Base-by-base conservation (phyloP, 2,888 invertebrate genomes). In the Disparrhopalites patrizii region DNA sequence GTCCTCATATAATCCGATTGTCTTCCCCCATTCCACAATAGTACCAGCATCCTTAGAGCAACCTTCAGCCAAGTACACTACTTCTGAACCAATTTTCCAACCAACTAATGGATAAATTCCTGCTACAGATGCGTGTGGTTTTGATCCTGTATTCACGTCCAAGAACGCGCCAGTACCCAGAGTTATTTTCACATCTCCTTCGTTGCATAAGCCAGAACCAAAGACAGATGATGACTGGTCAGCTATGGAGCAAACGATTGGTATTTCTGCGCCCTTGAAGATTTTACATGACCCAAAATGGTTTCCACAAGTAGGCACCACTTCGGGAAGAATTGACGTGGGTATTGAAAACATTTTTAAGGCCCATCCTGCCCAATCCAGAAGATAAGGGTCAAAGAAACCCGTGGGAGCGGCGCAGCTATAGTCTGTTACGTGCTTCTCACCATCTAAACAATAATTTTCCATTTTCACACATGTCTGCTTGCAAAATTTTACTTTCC, bases 151-250 rank as follows among this genome's bases (percentile, higher is more conserved):
- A 77, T 93, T 89, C 36, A 93, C 85, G 78, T 93, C 86, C 50
- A 95, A 80, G 80, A 96, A 96, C 0, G 90, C 89, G 0, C 96
- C 96, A 0, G 95, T 96, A 0, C 95, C 95, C 81, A 96, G 84
- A 0, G 94, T 94, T 1, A 94, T 81, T 78, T 94, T 95, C 1
- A 92, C 83, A 77, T 91, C 89, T 28, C 91, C 90, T 0, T 83
- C 80, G 2, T 85, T 79, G 77, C 90, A 90, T 76, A 91, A 91
- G 69, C 90, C 88, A 0, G 90, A 89, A 4, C 94, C 95, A 83
- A 90, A 92, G 82, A 92, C 84, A 0, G 94, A 90, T 0, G 94
- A 90, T 2, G 92, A 87, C 80, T 95, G 93, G 78, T 96, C 92
- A 15, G 90, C 89, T 25, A 75, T 72, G 15, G 70, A 67, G 31